Evolutionary conservation across 2,888 invertebrate species (phyloP).

Genomic region (Coelopa pilipes): DNA sequence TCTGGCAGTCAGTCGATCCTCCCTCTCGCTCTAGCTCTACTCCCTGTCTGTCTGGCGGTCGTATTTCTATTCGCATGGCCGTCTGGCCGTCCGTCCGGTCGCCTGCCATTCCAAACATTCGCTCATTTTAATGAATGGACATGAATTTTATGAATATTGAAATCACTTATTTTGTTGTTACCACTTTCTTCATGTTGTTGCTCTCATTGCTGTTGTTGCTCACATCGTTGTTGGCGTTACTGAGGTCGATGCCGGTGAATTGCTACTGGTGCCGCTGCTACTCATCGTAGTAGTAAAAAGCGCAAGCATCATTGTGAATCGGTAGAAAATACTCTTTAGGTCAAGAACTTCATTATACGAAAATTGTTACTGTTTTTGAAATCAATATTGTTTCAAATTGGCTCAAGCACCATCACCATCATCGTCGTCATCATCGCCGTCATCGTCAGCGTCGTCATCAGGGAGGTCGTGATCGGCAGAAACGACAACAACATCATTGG

Average conservation of each 20-base stretch:
- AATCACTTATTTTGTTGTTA: conserved; percentile 34
- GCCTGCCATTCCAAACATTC: conserved; percentile 12
- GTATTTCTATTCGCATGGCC: neutral
- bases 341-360: conserved; percentile 35
- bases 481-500: no score
- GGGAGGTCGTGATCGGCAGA: no score
- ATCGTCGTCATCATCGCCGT: no score
- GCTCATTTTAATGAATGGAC: conserved; percentile 42
- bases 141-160: conserved; percentile 43
- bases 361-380: conserved; percentile 29
- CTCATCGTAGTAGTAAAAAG: conserved; percentile 30
- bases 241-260: conserved; percentile 50
- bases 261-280: conserved; percentile 46
- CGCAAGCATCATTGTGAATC: conserved; percentile 43
- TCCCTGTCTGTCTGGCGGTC: neutral
- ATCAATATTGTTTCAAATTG: conserved; percentile 25
- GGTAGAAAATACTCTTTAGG: conserved; percentile 42
- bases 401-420: conserved; percentile 6
- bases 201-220: conserved; percentile 34
- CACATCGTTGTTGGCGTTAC: conserved; percentile 18
- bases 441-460: no score
- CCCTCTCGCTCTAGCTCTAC: no score
- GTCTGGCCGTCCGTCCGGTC: conserved; percentile 4
- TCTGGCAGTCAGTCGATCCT: neutral
- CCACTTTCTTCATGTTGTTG: conserved; percentile 12